Base-by-base conservation (phyloP, 2,113 vertebrate genomes). In the Oncorhynchus masou region DNA sequence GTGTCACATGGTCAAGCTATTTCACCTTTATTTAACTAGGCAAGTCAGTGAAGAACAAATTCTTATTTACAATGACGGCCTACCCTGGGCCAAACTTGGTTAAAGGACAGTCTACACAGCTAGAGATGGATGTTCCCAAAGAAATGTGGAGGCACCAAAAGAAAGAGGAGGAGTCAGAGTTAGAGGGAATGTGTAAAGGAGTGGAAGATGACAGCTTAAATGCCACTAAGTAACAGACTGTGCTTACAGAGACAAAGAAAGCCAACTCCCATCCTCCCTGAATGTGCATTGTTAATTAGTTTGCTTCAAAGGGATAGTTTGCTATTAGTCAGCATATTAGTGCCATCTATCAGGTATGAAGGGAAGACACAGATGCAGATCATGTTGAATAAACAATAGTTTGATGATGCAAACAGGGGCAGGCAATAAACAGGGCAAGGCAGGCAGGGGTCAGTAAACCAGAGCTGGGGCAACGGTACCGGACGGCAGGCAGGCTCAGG, bases 201-300 rank as follows among this genome's bases (percentile, higher is more conserved):
- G 27, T 57, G 54, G 19, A 22, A 62, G 59, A 62, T 62, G 9
- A 45, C 59, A 39, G 7, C 1, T 54, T 54, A 19, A 20, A 4
- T 68, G 27, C 15, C 65, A 67, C 2, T 3, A 68, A n/a, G 15
- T 6, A 29, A 29, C 16, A 67, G 83, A 87, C 90, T 90, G 73
- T 27, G 27, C 60, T 81, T 5, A 12, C 25, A 78, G 78, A 70
- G 84, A 85, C 88, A 90, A 57, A 66, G 64, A 77, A 39, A 84
- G 78, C 74, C 82, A 86, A 88, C 87, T 75, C 83, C 81, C 82
- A 84, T 75, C 25, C 19, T n/a, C 68, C 22, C 39, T 70, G n/a
- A 5, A 24, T 64, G 11, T 70, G 4, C 68, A 49, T 11, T 49
- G 31, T 19, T 45, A 68, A 11, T 34, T 39, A 4, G 12, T 66